A percentile compares a stretch with the other conserved stretches of the same genome.
Evolutionary conservation across 2,888 invertebrate species (phyloP).

Genomic region (Ferrisia virgata): DNA sequence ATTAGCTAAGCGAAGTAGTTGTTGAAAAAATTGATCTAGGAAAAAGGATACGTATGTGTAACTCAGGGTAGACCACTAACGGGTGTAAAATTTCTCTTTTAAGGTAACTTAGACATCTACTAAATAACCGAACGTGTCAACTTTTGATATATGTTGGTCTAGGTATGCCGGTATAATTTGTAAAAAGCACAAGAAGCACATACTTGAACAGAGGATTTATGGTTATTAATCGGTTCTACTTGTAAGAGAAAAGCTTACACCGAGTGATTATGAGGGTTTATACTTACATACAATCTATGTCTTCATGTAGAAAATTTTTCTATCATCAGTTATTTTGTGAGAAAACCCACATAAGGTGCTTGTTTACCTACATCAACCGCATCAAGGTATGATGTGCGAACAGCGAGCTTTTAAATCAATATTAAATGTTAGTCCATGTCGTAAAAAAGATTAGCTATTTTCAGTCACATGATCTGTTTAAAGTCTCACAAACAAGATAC

Average conservation of each 20-base stretch:
- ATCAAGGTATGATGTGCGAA: neutral
- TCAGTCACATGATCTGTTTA: neutral
- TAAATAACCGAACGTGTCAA: too few relatives aligned
- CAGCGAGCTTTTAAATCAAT: constrained; percentile 1
- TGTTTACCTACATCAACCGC: neutral
- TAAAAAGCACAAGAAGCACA: neutral
- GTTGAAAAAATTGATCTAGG: neutral
- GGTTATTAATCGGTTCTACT: neutral
- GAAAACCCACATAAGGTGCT: neutral
- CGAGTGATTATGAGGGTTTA: neutral
- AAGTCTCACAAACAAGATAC: neutral
- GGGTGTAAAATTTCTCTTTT: neutral
- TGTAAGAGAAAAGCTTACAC: neutral
- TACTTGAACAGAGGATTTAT: neutral
- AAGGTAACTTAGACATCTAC: too few relatives aligned
- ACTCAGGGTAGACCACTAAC: neutral
- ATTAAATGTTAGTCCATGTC: neutral
- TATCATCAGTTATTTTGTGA: neutral
- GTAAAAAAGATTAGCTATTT: neutral
- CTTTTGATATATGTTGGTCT: too few relatives aligned
- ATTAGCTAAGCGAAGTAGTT: too few relatives aligned
- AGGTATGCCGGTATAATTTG: neutral
- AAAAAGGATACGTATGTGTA: neutral
- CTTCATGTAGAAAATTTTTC: neutral
- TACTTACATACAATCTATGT: too few relatives aligned